A percentile compares a stretch with the other conserved stretches of the same genome.
These are phyloP conservation scores for Pseudomyrmex flavicornis DNA, from an alignment of 1,140 invertebrate genomes.

Conservation along the genomic window DNA sequence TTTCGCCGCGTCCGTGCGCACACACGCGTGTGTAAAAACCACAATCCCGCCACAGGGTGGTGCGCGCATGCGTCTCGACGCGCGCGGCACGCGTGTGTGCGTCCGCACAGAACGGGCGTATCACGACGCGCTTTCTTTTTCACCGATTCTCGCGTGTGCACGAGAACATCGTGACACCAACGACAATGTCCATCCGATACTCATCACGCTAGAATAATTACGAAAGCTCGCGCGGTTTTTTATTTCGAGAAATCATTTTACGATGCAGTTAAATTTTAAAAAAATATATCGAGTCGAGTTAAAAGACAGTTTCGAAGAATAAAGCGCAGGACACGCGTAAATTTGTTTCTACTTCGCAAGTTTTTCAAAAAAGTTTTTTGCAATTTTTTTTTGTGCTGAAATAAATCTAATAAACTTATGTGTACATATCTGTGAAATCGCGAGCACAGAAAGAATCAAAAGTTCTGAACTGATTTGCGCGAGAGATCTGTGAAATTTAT, in stretches of 20 bases:
- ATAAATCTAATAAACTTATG: too few relatives aligned
- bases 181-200: background rate
- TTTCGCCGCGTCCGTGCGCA: conserved; percentile 37
- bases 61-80: background rate
- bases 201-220: conserved; percentile 1
- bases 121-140: conserved; percentile 19
- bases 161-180: background rate
- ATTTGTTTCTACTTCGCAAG: background rate
- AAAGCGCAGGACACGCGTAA: background rate
- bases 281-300: background rate
- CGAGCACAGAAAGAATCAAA: too few relatives aligned
- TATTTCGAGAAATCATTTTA: conserved; percentile 10
- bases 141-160: background rate
- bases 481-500: too few relatives aligned
- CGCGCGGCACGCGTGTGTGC: background rate
- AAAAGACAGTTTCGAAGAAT: too few relatives aligned
- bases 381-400: too few relatives aligned
- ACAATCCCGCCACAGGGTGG: conserved; percentile 42
- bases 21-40: conserved; percentile 51
- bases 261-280: background rate
- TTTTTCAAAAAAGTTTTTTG: background rate
- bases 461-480: too few relatives aligned
- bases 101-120: background rate
- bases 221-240: background rate
- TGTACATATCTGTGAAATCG: too few relatives aligned